Evolutionary conservation across 2,888 invertebrate genomes (phyloP).

Genomic region (Hetaerina titia): DNA sequence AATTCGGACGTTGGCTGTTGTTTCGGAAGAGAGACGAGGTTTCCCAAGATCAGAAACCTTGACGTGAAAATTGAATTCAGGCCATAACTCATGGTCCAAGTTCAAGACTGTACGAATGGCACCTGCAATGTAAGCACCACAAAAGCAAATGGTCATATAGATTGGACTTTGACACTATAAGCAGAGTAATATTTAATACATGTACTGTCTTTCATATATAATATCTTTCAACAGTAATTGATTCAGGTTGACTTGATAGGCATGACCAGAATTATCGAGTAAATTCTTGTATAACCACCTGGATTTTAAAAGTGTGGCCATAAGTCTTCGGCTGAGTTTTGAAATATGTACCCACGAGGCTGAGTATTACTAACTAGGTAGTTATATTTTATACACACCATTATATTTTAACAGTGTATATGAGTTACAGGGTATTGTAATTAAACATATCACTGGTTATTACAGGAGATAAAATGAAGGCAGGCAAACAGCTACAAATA

Average conservation of each 20-base stretch:
- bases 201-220: background rate
- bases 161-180: background rate
- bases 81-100: conserved; percentile 88
- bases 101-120: conserved; percentile 88
- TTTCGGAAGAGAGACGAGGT: conserved; percentile 88
- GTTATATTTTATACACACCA: no score
- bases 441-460: no score
- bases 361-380: no score
- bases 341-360: no score
- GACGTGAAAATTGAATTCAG: conserved; percentile 88
- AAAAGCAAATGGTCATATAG: background rate
- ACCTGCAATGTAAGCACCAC: conserved; percentile 79
- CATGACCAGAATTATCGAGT: background rate
- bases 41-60: conserved; percentile 91
- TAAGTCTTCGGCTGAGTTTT: no score
- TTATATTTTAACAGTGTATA: no score
- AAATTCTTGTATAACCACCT: background rate
- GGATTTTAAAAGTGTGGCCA: no score
- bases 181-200: background rate
- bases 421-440: no score
- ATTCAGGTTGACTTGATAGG: background rate
- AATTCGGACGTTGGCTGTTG: conserved; percentile 88
- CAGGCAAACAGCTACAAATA: no score
- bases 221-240: background rate
- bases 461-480: no score